Percentiles rank a stretch among this genome's conserved stretches.
Conservation (phyloP, 2,113 vertebrate species). For the Dendropsophus ebraccatus region DNA sequence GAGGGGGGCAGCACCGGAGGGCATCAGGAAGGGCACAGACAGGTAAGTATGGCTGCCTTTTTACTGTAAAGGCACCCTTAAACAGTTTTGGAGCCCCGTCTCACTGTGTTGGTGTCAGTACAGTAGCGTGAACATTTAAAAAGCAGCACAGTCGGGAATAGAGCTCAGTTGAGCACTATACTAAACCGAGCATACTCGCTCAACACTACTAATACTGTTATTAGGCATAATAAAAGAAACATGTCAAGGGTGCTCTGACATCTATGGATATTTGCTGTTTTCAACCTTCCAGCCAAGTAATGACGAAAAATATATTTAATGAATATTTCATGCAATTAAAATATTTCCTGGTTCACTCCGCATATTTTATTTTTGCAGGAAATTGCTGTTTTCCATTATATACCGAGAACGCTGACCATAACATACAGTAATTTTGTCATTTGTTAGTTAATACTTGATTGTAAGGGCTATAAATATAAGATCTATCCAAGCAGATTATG, state of each 20-base stretch:
- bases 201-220: too few species aligned
- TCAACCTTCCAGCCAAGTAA: neutral
- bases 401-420: neutral
- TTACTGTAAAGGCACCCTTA: too few species aligned
- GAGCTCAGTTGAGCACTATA: too few species aligned
- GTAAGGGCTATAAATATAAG: neutral
- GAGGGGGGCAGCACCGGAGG: too few species aligned
- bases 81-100: too few species aligned
- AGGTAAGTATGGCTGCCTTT: too few species aligned
- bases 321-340: constrained; percentile 25
- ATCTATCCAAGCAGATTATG: neutral
- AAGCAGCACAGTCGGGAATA: too few species aligned
- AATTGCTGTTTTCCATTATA: neutral
- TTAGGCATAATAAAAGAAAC: neutral
- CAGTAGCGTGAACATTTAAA: too few species aligned
- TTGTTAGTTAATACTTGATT: neutral
- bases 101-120: too few species aligned
- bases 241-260: neutral
- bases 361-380: constrained; percentile 1
- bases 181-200: too few species aligned
- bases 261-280: neutral
- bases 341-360: neutral
- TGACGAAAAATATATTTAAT: neutral
- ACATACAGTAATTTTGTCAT: neutral
- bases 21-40: too few species aligned